Base-by-base conservation (phyloP, 92 coral and sea anemone species). In the Meandrina meandrites region DNA sequence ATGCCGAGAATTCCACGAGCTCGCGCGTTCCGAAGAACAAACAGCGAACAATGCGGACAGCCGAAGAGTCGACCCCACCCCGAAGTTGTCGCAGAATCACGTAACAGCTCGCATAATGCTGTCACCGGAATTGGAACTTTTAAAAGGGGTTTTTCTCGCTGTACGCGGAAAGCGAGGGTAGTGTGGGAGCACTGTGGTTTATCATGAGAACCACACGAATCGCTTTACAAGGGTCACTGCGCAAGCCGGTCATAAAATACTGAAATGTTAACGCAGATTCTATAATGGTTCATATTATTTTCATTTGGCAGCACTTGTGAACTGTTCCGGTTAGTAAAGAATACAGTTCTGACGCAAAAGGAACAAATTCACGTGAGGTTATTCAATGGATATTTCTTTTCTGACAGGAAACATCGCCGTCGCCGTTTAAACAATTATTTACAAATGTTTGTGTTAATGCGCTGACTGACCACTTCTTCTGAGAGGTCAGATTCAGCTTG, bases 331-430 rank as follows among this genome's bases (percentile, higher is more conserved):
- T 62, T 51, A 9, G 40, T 12, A 5, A 16, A 48, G 47, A 32
- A 50, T 56, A 45, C 27, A 31, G 50, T 42, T 75, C 51, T 85
- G 76, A 76, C 82, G 82, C 66, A 76, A 42, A 30, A 22, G 88
- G 76, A 84, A 77, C 81, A 47, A 77, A 51, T 47, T 77, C 22
- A 27, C 13, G 31, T 5, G 53, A 56, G 27, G 35, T 5, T 56
- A 67, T 35, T 27, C 21, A 75, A 84, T 75, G 37, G 73, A 17
- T 76, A 64, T 85, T 76, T 85, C 15, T 21, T 30, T 35, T 24
- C 24, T 21, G 35, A 47, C 76, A 85, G 88, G 88, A 85, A 85
- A 68, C 66, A 30, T 30, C 36, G 50, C 24, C 48, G 82, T 85
- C 76, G 76, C 67, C 64, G 15, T 16, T 50, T 31, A 21, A 60